A percentile compares a stretch with the other conserved stretches of the same genome.
These are phyloP conservation scores for Portevinia maculata DNA, from an alignment of 2,888 invertebrate species.

Conservation along the genomic window DNA sequence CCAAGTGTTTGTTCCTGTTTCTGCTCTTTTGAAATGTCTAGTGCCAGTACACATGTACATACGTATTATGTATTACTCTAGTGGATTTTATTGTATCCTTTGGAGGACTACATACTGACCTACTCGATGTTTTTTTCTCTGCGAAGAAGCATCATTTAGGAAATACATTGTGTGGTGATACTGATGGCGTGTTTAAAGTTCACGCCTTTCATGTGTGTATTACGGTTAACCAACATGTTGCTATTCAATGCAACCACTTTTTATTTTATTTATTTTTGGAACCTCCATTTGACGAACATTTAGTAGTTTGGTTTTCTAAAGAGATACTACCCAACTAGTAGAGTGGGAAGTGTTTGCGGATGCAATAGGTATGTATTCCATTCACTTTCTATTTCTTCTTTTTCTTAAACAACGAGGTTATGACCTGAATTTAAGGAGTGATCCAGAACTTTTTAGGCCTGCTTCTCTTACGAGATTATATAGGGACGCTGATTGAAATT, in stretches of 20 bases:
- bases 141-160: conserved; percentile 56
- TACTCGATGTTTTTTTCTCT: conserved; percentile 15
- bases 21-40: conserved; percentile 68
- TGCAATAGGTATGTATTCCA: too few species aligned
- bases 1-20: conserved; percentile 65
- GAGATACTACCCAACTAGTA: not conserved
- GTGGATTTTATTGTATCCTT: conserved; percentile 1
- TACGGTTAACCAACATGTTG: conserved; percentile 1
- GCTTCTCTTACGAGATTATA: too few species aligned
- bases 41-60: conserved; percentile 21
- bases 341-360: not conserved
- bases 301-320: conserved; percentile 8
- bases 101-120: conserved; percentile 25
- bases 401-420: too few species aligned
- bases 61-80: not conserved
- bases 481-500: too few species aligned
- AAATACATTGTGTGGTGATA: conserved; percentile 7
- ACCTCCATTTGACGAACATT: conserved; percentile 9
- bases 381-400: too few species aligned
- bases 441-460: too few species aligned
- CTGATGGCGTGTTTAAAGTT: not conserved
- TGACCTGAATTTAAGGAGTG: too few species aligned
- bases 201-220: too few species aligned
- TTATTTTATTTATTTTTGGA: too few species aligned
- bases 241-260: too few species aligned